Evolutionary conservation across 2,888 invertebrate species (phyloP).

Genomic region (Camponotus fellah): DNA sequence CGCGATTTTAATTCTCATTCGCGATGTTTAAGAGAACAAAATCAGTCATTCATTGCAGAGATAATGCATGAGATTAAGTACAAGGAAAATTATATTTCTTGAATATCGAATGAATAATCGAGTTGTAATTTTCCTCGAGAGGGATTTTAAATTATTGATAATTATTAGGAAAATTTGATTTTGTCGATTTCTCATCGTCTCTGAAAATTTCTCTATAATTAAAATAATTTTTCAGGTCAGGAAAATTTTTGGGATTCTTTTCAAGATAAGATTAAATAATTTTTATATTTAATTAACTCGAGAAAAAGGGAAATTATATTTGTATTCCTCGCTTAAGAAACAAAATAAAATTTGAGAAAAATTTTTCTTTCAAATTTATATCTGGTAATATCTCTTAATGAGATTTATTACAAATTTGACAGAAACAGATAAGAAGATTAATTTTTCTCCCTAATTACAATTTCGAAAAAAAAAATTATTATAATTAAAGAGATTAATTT

Average conservation of each 20-base stretch:
- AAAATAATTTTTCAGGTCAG: background rate
- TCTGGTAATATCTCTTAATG: background rate
- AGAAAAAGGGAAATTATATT: background rate
- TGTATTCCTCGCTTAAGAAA: background rate
- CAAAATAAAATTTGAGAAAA: background rate
- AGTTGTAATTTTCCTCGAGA: background rate
- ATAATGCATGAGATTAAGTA: background rate
- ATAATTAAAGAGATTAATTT: background rate
- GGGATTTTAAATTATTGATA: background rate
- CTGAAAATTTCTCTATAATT: background rate
- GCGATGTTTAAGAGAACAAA: background rate
- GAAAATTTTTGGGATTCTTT: no score
- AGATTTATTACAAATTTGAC: background rate
- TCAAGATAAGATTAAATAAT: background rate
- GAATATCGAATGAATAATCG: background rate
- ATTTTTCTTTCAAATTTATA: background rate
- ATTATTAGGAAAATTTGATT: background rate
- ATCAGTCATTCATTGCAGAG: background rate
- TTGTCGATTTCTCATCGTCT: background rate
- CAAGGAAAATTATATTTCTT: background rate
- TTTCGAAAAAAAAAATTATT: background rate
- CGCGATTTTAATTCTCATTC: slow-evolving; percentile 15
- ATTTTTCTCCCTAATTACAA: background rate
- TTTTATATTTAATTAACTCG: background rate
- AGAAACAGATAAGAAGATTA: background rate